Evolutionary conservation across 2,888 invertebrate genomes (phyloP).

Genomic region (Gisinianus flammeolus): DNA sequence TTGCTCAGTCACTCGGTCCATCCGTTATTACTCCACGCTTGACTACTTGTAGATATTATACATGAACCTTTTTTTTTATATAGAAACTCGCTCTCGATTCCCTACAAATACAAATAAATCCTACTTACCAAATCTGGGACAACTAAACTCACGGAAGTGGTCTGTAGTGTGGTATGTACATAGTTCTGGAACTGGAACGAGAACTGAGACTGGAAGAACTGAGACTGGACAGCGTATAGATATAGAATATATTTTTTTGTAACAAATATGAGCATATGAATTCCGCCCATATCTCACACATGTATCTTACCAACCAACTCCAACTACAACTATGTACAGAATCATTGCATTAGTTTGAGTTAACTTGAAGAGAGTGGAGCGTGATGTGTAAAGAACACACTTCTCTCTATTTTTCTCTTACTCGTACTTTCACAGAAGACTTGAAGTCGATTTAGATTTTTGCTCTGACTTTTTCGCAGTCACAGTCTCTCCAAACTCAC

Average conservation of each 20-base stretch:
- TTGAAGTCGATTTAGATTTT: conserved; percentile 18
- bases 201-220: no score
- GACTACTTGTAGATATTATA: conserved; percentile 12
- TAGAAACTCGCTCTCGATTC: no score
- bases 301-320: background rate
- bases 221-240: no score
- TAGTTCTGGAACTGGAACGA: background rate
- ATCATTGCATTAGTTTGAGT: no score
- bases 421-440: background rate
- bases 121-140: background rate
- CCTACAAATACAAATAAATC: background rate
- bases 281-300: no score
- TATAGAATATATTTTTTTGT: no score
- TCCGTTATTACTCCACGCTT: conserved; percentile 19
- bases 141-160: background rate
- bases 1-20: conserved; percentile 25
- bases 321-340: background rate
- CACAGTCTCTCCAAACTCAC: no score
- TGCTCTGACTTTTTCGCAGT: conserved; percentile 1
- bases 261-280: no score
- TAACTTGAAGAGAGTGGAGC: background rate
- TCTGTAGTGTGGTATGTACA: background rate
- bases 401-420: background rate
- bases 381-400: background rate
- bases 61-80: no score